Base-by-base conservation (phyloP, 2,113 vertebrate species). In the Prinia subflava region DNA sequence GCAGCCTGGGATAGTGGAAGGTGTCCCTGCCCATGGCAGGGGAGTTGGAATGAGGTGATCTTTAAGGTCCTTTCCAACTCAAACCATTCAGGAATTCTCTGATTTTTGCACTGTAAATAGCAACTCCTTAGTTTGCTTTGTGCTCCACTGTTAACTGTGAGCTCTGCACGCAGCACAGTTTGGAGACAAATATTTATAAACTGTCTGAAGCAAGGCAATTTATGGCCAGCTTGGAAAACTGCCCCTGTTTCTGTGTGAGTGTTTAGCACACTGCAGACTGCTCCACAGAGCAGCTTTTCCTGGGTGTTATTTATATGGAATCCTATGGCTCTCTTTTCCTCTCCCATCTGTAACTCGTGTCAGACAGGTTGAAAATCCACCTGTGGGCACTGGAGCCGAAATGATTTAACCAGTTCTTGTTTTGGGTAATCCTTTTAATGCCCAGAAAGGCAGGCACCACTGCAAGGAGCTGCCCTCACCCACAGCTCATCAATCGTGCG, bases 131-230 rank as follows among this genome's bases (percentile, higher is more conserved):
- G n/a, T 76, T 50, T 62, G 44, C 53, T 85, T 60, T 83, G 87
- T 57, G 64, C 81, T 79, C 21, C 27, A 15, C 28, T 84, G 55
- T 31, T 10, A 75, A 46, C 76, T 28, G 39, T 2, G 1, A 83
- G 57, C 46, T 76, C 87, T 60, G 47, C 39, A 6, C 11, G 62
- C 78, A 13, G 46, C 37, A 49, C 25, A 47, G 60, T 82, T 47
- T 57, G 37, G 50, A 94, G 67, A 79, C 50, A 92, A 95, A 79
- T 87, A 91, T 91, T 95, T 95, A 76, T 65, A 69, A 89, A 89
- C 57, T 90, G 69, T 62, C 62, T 92, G 70, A 85, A 92, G 89
- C 57, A 24, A 64, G 11, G 49, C 87, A 79, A 62, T 74, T 91
- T 39, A 46, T 16, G 70, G 63, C 15, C 74, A 78, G 87, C 84